Percentiles rank a stretch among this genome's conserved stretches.
Evolutionary conservation across 2,797 vertebrate species (phyloP).

Genomic region (Apogon talboti): DNA sequence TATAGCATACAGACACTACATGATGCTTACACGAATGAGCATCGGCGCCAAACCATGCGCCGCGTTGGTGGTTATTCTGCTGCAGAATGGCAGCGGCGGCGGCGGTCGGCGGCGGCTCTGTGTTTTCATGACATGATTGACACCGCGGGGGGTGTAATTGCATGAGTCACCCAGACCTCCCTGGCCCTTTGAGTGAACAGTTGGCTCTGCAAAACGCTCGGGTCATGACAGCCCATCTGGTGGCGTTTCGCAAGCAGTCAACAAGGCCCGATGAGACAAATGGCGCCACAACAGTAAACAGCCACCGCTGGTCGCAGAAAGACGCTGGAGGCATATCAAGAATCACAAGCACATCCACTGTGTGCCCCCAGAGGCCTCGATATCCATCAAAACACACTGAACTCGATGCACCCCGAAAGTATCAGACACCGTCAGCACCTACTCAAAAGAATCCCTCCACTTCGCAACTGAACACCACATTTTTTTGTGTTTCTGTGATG

Average conservation of each 20-base stretch:
- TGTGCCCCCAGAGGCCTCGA: constrained; percentile 27
- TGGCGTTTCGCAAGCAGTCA: constrained; percentile 66
- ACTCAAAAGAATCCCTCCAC: neutral
- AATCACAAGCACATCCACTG: constrained; percentile 52
- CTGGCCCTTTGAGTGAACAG: constrained; percentile 57
- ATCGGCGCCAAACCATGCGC: neutral
- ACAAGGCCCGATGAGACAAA: constrained; percentile 63
- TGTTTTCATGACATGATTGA: constrained; percentile 64
- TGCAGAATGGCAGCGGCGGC: constrained; percentile 1
- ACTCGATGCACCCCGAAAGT: constrained; percentile 10
- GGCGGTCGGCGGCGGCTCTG: neutral
- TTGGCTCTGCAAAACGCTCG: constrained; percentile 59
- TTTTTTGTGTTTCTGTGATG: too few relatives aligned
- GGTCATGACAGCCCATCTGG: constrained; percentile 78
- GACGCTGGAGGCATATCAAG: constrained; percentile 47
- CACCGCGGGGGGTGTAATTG: constrained; percentile 60
- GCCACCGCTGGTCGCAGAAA: constrained; percentile 20
- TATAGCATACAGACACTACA: constrained; percentile 31
- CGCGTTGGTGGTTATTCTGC: neutral
- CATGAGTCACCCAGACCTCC: constrained; percentile 67
- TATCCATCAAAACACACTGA: constrained; percentile 20
- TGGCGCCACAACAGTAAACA: constrained; percentile 49
- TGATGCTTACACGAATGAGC: neutral
- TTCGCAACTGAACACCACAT: too few relatives aligned
- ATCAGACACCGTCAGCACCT: constrained; percentile 9